Evolutionary conservation across 2,113 vertebrate species (phyloP).

Genomic region (Lonchura striata): DNA sequence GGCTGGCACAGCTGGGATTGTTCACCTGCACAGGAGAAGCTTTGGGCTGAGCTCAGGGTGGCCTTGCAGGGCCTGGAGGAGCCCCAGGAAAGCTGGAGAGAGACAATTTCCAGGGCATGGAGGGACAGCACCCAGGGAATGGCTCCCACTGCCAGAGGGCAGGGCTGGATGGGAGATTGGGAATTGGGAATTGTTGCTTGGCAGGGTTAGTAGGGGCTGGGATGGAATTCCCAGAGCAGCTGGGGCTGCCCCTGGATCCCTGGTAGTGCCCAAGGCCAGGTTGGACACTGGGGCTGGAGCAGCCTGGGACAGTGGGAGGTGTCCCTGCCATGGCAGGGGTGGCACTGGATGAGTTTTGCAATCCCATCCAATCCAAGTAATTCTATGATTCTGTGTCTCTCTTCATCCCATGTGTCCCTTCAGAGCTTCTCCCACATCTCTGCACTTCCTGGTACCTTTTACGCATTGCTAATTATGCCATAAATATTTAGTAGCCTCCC

Average conservation of each 20-base stretch:
- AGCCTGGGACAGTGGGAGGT: not conserved
- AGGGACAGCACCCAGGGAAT: not conserved
- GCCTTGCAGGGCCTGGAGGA: not conserved
- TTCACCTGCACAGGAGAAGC: not conserved
- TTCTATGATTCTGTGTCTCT: not conserved
- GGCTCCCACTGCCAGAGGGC: fast-evolving
- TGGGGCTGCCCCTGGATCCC: not conserved
- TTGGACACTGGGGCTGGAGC: not conserved
- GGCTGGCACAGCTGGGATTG: not conserved
- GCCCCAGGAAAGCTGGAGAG: not conserved
- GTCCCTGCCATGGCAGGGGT: not conserved
- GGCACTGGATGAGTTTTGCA: fast-evolving
- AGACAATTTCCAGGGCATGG: not conserved
- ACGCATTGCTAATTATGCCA: not conserved
- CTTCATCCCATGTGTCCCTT: not conserved
- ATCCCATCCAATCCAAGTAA: not conserved
- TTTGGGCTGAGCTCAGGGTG: not conserved
- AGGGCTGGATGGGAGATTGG: not conserved
- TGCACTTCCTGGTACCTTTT: not conserved
- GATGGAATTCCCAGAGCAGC: not conserved
- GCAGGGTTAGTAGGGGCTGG: not conserved
- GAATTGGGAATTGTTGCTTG: not conserved
- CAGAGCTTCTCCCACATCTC: not conserved
- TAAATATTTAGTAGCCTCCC: not conserved
- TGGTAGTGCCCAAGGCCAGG: not conserved